Percentiles rank a stretch among this genome's conserved stretches.
Evolutionary conservation across 2,888 invertebrate genomes (phyloP).

Genomic region (Megalurothrips usitatus): DNA sequence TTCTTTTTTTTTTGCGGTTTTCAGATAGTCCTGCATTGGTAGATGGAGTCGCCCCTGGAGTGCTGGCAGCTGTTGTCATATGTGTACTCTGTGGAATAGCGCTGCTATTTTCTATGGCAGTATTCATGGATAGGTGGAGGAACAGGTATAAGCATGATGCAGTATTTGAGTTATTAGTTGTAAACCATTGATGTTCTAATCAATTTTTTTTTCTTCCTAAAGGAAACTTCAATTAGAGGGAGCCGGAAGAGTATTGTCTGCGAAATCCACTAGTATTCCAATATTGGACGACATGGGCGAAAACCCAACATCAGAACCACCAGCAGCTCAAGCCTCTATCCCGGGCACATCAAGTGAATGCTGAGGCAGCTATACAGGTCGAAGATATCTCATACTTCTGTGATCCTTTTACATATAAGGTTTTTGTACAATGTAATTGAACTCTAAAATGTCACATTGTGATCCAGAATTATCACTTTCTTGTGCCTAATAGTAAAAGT

Average conservation of each 20-base stretch:
- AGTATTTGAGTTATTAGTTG: neutral
- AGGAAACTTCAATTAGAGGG: neutral
- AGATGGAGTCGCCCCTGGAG: neutral
- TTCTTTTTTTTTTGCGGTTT: neutral
- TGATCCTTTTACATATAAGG: neutral
- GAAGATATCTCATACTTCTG: neutral
- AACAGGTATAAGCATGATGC: neutral
- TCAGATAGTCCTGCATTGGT: neutral
- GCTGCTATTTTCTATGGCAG: neutral
- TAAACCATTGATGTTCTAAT: neutral
- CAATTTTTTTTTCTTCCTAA: neutral
- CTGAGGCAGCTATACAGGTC: neutral
- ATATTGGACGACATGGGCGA: neutral
- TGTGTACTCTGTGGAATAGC: neutral
- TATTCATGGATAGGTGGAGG: conserved; percentile 3
- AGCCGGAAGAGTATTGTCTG: neutral
- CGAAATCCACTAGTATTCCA: neutral
- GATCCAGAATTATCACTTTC: neutral
- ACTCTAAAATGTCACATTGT: neutral
- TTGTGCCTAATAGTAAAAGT: neutral
- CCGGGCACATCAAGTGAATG: neutral
- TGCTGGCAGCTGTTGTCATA: neutral
- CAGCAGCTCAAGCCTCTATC: neutral
- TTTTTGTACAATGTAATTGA: neutral
- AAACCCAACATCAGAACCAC: neutral